Base-by-base conservation (phyloP, 92 coral and sea anemone genomes). In the Zoanthus sansibaricus region DNA sequence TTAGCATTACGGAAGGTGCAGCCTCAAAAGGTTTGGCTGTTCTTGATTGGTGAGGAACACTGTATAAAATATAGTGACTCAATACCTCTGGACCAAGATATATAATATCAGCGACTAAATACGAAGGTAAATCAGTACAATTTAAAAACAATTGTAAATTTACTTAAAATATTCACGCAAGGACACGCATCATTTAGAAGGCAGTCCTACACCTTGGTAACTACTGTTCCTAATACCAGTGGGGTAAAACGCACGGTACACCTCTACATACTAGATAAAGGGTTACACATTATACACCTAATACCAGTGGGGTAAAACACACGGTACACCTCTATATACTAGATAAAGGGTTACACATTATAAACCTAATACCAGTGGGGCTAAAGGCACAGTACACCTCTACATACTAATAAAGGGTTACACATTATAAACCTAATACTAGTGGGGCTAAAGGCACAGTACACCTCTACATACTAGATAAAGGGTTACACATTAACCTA, bases 1-100 rank as follows among this genome's bases (percentile, higher is more conserved):
- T 94, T 42, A 94, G 69, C 98, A 94, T 94, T 20, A 16, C 86
- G 44, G 25, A 66, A 49, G 55, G 7, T 49, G 55, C 55, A 49
- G 10, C 55, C 55, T 49, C 9, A 17, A 32, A 44, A 13, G 54
- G 61, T 20, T 31, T 20, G 55, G 61, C 9, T 32, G 16, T 54
- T 62, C 37, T 45, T 7, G 5, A 52, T 49, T 7, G 9, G 44
- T 58, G 47, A 12, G 2, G 31, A 47, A 8, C 30, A 13, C 42
- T 17, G 7, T 1, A 31, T 12, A 76, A 25, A 76, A n/a, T 52
- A 15, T 10, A 21, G 14, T 17, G 10, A 12, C 42, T 69, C 74
- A 44, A 14, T 75, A 46, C 7, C 12, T 75, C 61, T n/a, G 12
- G 48, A 16, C 10, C 49, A 44, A 76, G 20, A 55, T 51, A 16